Conservation (phyloP, 1,140 invertebrate genomes). For the Lordiphosa collinella region DNA sequence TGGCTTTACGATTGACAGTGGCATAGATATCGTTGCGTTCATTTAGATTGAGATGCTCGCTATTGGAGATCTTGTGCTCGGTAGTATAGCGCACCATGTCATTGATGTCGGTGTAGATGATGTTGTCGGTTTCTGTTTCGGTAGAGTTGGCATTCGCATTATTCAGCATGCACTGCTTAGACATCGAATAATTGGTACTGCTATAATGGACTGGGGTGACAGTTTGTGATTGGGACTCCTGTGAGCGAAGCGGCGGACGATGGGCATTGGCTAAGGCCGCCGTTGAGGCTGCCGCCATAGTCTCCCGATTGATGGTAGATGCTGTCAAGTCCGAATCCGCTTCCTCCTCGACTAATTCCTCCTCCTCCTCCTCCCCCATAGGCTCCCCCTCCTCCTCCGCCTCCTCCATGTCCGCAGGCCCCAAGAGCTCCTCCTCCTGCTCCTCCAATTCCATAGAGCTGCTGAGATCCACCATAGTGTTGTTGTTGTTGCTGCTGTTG, state of each 20-base stretch:
- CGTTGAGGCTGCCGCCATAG: slow-evolving; percentile 68
- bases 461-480: slow-evolving; percentile 79
- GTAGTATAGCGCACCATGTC: slow-evolving; percentile 76
- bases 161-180: slow-evolving; percentile 79
- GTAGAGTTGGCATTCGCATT: slow-evolving; percentile 77
- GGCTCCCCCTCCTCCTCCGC: slow-evolving; percentile 55
- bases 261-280: slow-evolving; percentile 64
- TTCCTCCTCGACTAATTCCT: slow-evolving; percentile 79
- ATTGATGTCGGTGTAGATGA: slow-evolving; percentile 79
- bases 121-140: slow-evolving; percentile 78
- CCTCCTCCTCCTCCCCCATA: slow-evolving; percentile 66
- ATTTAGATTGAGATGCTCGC: slow-evolving; percentile 70
- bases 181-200: slow-evolving; percentile 80
- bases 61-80: slow-evolving; percentile 76
- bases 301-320: slow-evolving; percentile 80
- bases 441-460: slow-evolving; percentile 79
- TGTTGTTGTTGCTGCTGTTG: slow-evolving; percentile 52
- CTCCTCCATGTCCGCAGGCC: slow-evolving; percentile 65
- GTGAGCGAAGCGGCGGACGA: slow-evolving; percentile 77
- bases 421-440: slow-evolving; percentile 60
- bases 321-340: slow-evolving; percentile 79
- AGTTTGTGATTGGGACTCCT: slow-evolving; percentile 79
- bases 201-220: slow-evolving; percentile 80
- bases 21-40: slow-evolving; percentile 78
- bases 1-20: slow-evolving; percentile 77